Base-by-base conservation (phyloP, 2,797 vertebrate species). In the Cyclopterus lumpus region DNA sequence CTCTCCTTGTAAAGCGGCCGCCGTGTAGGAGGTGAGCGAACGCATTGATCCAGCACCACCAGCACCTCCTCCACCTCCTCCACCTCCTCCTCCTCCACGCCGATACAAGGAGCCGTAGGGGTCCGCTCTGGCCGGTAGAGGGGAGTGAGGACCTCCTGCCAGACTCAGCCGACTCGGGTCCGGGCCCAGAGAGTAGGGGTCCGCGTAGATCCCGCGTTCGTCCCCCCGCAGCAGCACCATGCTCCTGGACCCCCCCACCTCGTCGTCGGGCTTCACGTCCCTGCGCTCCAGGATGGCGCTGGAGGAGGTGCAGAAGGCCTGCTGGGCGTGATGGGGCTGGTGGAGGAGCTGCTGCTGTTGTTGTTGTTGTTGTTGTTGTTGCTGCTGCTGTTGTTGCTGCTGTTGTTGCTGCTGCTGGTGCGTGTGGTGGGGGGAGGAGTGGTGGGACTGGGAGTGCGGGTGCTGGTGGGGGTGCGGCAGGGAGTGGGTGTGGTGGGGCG, bases 221-320 rank as follows among this genome's bases (percentile, higher is more conserved):
- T 99, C 98, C 0, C 97, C 97, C 75, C 97, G 97, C 90, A 99
- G 92, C 88, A 99, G 94, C 92, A 99, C 93, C 94, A 98, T 91
- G 80, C 96, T 97, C 88, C 98, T 96, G 79, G 93, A 92, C 0
- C 93, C 93, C 1, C 96, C 94, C 82, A 97, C 88, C 32, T 99
- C 97, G 60, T 98, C 97, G 0, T 99, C 97, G 0, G 98, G 98
- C 57, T 99, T 98, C 69, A 99, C 98, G 0, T 99, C 98, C 3
- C 98, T 93, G 6, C 98, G 96, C 75, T 99, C 97, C 90, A 99
- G 91, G 92, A 99, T 99, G 93, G 98, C 97, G n/a, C 97, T 98
- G 88, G 97, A 97, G 83, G 97, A 97, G 76, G 97, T 93, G 5
- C 96, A 96, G 77, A 97, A 97, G 1, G 95, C 95, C 1, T 94